Evolutionary conservation across 2,888 invertebrate genomes (phyloP).

Genomic region (Mesodorylaimus sp.): DNA sequence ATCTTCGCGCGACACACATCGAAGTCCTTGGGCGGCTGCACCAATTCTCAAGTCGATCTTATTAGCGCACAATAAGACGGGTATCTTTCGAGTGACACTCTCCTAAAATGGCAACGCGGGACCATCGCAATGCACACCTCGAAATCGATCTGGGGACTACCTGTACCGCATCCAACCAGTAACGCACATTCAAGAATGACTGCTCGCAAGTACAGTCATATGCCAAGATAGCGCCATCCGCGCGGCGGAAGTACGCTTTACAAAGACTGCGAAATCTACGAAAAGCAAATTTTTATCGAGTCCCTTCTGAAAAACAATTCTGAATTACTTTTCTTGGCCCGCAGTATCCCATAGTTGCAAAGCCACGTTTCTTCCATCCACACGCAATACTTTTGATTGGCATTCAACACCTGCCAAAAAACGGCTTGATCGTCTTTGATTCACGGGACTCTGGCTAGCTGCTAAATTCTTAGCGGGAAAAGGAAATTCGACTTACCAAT

Average conservation of each 20-base stretch:
- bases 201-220: slow-evolving; percentile 44
- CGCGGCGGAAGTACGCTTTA: slow-evolving; percentile 44
- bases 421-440: neutral
- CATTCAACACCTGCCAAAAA: slow-evolving; percentile 39
- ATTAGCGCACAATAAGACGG: slow-evolving; percentile 43
- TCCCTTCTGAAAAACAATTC: neutral
- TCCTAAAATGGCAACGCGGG: slow-evolving; percentile 31
- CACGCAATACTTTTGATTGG: slow-evolving; percentile 40
- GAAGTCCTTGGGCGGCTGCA: slow-evolving; percentile 23
- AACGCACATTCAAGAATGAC: slow-evolving; percentile 42
- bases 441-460: neutral
- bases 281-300: slow-evolving; percentile 12
- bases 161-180: slow-evolving; percentile 43
- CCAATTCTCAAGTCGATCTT: slow-evolving; percentile 41
- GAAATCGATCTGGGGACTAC: slow-evolving; percentile 22
- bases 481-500: slow-evolving; percentile 34
- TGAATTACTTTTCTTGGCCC: slow-evolving; percentile 38
- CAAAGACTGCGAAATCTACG: slow-evolving; percentile 42
- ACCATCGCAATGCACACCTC: neutral
- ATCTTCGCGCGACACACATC: slow-evolving; percentile 24
- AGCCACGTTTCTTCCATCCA: slow-evolving; percentile 38
- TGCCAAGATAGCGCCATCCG: slow-evolving; percentile 43
- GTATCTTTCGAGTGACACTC: slow-evolving; percentile 38
- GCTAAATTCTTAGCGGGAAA: neutral
- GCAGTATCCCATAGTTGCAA: slow-evolving; percentile 45